Percentiles rank a stretch among this genome's conserved stretches.
Conservation (phyloP, 2,888 invertebrate species). For the Mycalesis mineus region DNA sequence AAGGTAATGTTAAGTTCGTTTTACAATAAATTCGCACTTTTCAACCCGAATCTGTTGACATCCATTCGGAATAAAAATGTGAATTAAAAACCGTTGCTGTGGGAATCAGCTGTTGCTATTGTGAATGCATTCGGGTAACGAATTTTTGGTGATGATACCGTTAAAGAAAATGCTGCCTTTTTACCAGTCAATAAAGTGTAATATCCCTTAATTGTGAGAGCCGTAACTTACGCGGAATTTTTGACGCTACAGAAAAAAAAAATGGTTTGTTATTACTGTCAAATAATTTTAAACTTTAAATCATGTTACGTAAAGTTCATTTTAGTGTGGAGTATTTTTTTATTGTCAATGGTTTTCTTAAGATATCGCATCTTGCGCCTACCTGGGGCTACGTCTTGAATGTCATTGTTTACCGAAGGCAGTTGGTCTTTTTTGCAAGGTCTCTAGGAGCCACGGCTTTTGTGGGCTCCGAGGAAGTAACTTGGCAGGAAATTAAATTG, state of each 20-base stretch:
- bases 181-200: constrained; percentile 11
- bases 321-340: constrained; percentile 17
- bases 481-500: constrained; percentile 12
- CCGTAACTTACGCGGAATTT: constrained; percentile 22
- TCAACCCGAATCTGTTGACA: constrained; percentile 28
- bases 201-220: constrained; percentile 7
- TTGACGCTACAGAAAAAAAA: constrained; percentile 24
- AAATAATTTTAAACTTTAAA: constrained; percentile 28
- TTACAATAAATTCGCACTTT: constrained; percentile 26
- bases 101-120: constrained; percentile 65
- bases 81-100: constrained; percentile 58
- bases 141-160: constrained; percentile 39
- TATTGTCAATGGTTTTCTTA: constrained; percentile 53
- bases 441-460: constrained; percentile 15
- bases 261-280: constrained; percentile 15
- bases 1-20: constrained; percentile 14
- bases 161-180: constrained; percentile 18
- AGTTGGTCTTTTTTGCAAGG: constrained; percentile 39
- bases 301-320: constrained; percentile 22
- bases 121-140: constrained; percentile 46
- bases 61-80: constrained; percentile 26
- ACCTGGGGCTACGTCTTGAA: constrained; percentile 54
- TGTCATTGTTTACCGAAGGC: constrained; percentile 46
- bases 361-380: constrained; percentile 69
- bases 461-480: constrained; percentile 13